Evolutionary conservation across 2,113 vertebrate genomes (phyloP), one percentile per base, ranked within the genome.

Genomic region (Illadopsis cleaveri): DNA sequence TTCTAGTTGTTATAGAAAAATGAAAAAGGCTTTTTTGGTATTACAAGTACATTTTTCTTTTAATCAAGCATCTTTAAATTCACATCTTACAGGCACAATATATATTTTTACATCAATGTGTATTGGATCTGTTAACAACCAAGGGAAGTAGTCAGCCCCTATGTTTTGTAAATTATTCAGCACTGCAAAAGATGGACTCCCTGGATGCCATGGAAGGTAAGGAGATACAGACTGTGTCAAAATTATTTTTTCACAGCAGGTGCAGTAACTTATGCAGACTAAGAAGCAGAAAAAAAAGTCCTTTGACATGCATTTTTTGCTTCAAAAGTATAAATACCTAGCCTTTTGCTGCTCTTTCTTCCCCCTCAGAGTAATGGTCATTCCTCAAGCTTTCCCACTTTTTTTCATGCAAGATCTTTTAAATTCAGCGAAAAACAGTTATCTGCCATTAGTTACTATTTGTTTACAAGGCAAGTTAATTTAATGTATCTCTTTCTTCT

Each of bases 191-290:
- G 98, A 99, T 99, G 99, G 99, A 99, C 97, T 99, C 99, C 45
- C 92, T 99, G 98, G 99, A 99, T 81, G 99, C 99, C 91, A 99
- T 99, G 99, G 99, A 99, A 98, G 99, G 99, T 99, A 98, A 98
- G 92, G 51, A 93, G 90, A 94, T 51, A 77, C 40, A 92, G 38
- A 40, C 12, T 79, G 15, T 84, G 53, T 88, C 65, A 64, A 90
- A 33, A 56, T 57, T 72, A 53, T 33, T 88, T 82, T 83, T 94
- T 82, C 33, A 28, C 11, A 93, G 37, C 27, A 94, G 40, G 30
- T 93, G 19, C 33, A 58, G 75, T 77, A 28, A 79, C 50, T 95
- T 89, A 8, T 58, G 28, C 16, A 78, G 45, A 62, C 14, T 54
- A 85, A 92, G 77, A 69, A 85, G 16, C 10, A 76, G n/a, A 12